A percentile compares a stretch with the other conserved stretches of the same genome.
These are phyloP conservation scores for Elysia crispata DNA, from an alignment of 2,888 invertebrate genomes.

Conservation along the genomic window DNA sequence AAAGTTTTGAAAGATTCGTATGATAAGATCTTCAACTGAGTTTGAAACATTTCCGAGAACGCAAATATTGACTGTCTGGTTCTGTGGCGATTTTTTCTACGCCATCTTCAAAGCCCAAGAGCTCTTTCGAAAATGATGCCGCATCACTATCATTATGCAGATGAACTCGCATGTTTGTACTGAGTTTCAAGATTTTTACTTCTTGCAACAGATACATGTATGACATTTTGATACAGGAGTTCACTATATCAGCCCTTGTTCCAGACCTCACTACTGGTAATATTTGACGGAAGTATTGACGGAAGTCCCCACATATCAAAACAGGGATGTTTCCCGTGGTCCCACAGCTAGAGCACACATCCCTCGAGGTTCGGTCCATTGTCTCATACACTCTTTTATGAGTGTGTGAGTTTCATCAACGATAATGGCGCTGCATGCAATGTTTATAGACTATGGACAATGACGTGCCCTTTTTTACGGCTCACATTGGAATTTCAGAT, in stretches of 20 bases:
- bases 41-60: background rate
- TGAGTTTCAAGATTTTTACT: background rate
- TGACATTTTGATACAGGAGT: slow-evolving; percentile 5
- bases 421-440: background rate
- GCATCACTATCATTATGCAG: background rate
- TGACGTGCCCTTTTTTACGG: background rate
- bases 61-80: background rate
- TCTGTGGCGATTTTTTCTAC: background rate
- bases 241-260: background rate
- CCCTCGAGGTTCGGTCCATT: background rate
- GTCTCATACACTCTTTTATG: background rate
- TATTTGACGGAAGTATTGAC: no score
- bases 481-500: background rate
- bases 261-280: slow-evolving; percentile 15
- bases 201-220: background rate
- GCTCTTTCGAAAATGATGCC: background rate
- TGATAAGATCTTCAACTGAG: background rate
- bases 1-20: background rate
- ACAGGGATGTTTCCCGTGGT: background rate
- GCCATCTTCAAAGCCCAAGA: background rate
- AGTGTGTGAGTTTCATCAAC: slow-evolving; percentile 19
- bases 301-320: slow-evolving; percentile 19
- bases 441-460: background rate
- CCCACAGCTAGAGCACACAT: background rate
- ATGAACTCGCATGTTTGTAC: slow-evolving; percentile 14